Base-by-base conservation (phyloP, 1,140 invertebrate species). In the Scaptodrosophila lebanonensis region DNA sequence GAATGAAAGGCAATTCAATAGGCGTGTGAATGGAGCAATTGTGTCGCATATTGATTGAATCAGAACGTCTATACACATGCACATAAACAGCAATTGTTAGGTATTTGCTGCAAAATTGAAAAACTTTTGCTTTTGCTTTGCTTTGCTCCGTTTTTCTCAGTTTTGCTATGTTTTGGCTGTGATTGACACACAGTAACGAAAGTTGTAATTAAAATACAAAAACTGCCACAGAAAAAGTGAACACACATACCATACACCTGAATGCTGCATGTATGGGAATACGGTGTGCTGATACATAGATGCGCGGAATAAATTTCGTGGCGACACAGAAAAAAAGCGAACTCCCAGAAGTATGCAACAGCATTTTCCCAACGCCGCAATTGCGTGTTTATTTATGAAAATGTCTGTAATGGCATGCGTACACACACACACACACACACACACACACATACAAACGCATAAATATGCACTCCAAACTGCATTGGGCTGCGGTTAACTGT, bases 1-100 rank as follows among this genome's bases (percentile, higher is more conserved):
- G 73, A 4, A 25, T 8, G 8, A 25, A 25, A 25, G 22, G 3
- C 22, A 25, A 3, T 25, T 25, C 22, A 25, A 25, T 25, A 8
- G 75, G 73, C 73, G 73, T 79, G 73, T 79, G 75, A 79, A 79
- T 73, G 68, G 75, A 82, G 43, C 73, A 82, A 79, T 79, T 79
- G 73, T 79, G 73, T 66, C 49, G 48, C 73, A 61, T 79, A 79
- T 79, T 73, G 73, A 79, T 79, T 79, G 73, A 79, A 73, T 68
- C 65, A 66, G 30, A 60, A 57, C 35, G 42, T 43, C 17, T 35
- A 13, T 30, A 7, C 45, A 18, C 42, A 32, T 66, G 54, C 61
- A 49, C 66, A 62, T 79, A 69, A 66, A 73, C 65, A 82, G 42
- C 56, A 49, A 79, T 79, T 79, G 75, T 79, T 69, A 42, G 73